Conservation (phyloP, 2,888 invertebrate genomes). For the Drosophila atripex region DNA sequence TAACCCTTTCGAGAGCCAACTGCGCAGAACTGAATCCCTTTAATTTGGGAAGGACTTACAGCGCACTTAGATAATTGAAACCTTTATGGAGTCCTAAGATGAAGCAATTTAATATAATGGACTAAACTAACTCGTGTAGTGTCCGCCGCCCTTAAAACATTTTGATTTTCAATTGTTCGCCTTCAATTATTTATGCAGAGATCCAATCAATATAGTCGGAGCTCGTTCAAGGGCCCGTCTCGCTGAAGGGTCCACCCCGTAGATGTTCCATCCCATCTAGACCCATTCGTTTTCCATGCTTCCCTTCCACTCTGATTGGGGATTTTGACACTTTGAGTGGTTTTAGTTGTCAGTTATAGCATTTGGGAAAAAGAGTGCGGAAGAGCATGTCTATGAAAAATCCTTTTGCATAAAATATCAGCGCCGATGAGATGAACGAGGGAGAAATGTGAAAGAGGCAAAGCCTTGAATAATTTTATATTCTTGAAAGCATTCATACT, state of each 20-base stretch:
- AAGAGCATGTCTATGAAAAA: constrained; percentile 53
- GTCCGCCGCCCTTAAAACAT: constrained; percentile 1
- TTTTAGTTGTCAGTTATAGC: constrained; percentile 60
- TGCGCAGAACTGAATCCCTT: constrained; percentile 6
- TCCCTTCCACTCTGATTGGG: constrained; percentile 9
- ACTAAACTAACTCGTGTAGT: background rate
- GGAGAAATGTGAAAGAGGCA: background rate
- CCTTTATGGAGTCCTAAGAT: background rate
- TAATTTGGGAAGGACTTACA: background rate
- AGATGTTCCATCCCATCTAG: background rate
- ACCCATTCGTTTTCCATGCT: constrained; percentile 14
- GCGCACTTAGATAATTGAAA: background rate
- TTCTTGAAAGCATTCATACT: background rate
- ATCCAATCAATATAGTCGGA: constrained; percentile 56
- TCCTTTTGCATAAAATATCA: constrained; percentile 52
- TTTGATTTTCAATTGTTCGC: constrained; percentile 45
- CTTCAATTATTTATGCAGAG: constrained; percentile 59
- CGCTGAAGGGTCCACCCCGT: constrained; percentile 9
- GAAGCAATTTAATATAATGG: background rate
- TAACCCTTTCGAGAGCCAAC: constrained; percentile 34
- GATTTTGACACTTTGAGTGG: constrained; percentile 70
- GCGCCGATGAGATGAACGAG: background rate
- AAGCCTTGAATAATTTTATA: background rate
- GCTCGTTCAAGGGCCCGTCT: constrained; percentile 19
- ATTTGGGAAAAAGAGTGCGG: constrained; percentile 28